These are phyloP conservation scores for Piaya cayana DNA, from an alignment of 2,113 vertebrate genomes.

Conservation along the genomic window DNA sequence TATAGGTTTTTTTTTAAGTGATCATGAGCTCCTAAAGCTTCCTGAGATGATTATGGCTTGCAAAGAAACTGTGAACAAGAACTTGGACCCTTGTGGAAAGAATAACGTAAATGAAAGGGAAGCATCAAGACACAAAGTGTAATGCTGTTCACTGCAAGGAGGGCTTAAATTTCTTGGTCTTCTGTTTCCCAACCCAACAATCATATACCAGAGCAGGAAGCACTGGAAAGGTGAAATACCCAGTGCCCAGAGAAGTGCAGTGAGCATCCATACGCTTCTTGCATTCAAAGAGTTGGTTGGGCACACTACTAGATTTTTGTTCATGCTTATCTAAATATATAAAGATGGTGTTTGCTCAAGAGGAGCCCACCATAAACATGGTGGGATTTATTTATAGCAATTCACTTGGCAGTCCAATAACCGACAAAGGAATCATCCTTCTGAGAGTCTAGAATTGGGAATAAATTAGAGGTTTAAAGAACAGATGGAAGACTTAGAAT, in stretches of 20 bases:
- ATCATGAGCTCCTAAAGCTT: slow-evolving; percentile 13
- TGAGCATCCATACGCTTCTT: background rate
- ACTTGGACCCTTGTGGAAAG: slow-evolving; percentile 11
- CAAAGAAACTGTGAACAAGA: slow-evolving; percentile 12
- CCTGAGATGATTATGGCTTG: slow-evolving; percentile 39
- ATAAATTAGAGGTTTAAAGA: background rate
- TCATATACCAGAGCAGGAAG: background rate
- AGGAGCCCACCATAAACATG: background rate
- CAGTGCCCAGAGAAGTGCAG: background rate
- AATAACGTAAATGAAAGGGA: slow-evolving; percentile 18
- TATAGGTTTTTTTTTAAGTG: background rate
- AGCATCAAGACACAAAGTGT: background rate
- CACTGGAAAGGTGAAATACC: background rate
- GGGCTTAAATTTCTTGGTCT: background rate
- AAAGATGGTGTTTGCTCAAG: background rate
- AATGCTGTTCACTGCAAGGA: background rate
- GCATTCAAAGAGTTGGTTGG: background rate
- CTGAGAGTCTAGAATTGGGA: background rate
- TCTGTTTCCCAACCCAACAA: background rate
- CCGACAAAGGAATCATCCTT: background rate
- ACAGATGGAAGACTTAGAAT: background rate
- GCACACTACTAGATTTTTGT: background rate
- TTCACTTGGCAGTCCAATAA: background rate
- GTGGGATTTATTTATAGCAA: background rate
- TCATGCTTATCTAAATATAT: background rate